Evolutionary conservation across 37 sponge, comb jelly and placozoan species (phyloP), one percentile per base, ranked within the genome.

Genomic region (Cladorhizidae sp.): DNA sequence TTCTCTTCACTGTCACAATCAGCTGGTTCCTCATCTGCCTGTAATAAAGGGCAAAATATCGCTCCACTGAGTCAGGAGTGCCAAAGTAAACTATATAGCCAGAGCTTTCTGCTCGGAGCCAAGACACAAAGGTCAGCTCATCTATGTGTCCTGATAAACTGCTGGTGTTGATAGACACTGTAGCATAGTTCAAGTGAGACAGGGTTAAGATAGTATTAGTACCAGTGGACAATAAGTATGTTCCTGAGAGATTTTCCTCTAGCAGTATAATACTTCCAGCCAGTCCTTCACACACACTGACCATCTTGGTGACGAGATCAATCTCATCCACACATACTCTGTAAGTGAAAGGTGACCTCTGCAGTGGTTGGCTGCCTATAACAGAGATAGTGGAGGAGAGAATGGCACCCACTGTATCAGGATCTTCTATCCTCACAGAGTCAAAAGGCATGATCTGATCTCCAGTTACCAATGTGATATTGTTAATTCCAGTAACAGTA

Each of bases 41-140:
- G 57, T 73, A 88, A 64, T 81, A 88, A 3, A 88, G 72, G 21
- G 89, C 78, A 77, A 87, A 81, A 63, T 92, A 92, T 25, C 93
- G 73, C 62, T 83, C 88, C 45, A 61, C 57, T 2, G 77, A 72
- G 55, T 84, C 70, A 57, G 40, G 45, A 25, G 63, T 77, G 20
- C 85, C 73, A 67, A 67, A 78, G 38, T 64, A 85, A 11, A 65
- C 68, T 14, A 88, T 57, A 56, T 88, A 92, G 41, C 93, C 93
- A 40, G 89, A 87, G 25, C 26, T 32, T 6, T 41, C 62, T 42
- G 72, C 43, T 52, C 76, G 72, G 36, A 92, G 18, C 93, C 93
- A 92, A 23, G 85, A 56, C 29, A 84, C 70, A 33, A 87, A 72
- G 0, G 81, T 80, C 40, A 92, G 77, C 23, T 56, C 67, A 31